Evolutionary conservation across 2,888 invertebrate species (phyloP).

Genomic region (Hirtodrosophila trivittata): DNA sequence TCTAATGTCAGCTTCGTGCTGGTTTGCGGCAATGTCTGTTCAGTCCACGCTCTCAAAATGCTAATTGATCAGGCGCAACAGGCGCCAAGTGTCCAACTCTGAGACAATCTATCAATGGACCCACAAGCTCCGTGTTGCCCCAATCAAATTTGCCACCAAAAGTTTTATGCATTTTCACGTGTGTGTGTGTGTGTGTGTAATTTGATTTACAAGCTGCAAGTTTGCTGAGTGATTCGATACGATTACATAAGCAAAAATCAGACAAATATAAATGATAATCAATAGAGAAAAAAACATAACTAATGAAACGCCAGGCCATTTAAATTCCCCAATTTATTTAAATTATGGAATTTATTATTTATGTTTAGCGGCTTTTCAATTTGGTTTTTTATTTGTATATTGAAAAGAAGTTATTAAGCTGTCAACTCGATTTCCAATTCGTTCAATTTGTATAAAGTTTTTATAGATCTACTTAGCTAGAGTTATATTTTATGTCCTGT

Average conservation of each 20-base stretch:
- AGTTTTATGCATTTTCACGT: conserved; percentile 43
- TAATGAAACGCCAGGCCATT: conserved; percentile 20
- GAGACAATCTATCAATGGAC: conserved; percentile 59
- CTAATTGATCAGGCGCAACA: conserved; percentile 63
- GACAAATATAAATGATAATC: conserved; percentile 29
- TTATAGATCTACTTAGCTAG: no score
- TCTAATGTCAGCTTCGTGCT: conserved; percentile 56
- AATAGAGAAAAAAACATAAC: conserved; percentile 28
- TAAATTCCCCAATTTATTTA: conserved; percentile 2
- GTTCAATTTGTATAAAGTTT: no score
- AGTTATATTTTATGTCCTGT: no score
- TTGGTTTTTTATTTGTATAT: not conserved
- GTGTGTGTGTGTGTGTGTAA: conserved; percentile 38
- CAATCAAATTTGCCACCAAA: conserved; percentile 41
- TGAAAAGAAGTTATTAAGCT: not conserved
- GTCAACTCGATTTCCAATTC: no score
- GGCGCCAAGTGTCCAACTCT: conserved; percentile 51
- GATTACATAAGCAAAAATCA: conserved; percentile 55
- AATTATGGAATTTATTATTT: conserved; percentile 3
- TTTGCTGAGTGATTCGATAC: conserved; percentile 62
- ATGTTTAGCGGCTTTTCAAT: not conserved
- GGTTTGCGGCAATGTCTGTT: conserved; percentile 47
- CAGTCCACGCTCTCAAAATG: conserved; percentile 46
- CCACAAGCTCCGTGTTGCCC: conserved; percentile 20
- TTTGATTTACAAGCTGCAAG: conserved; percentile 66